These are phyloP conservation scores for Saccopteryx bilineata DNA, from an alignment of 2,113 vertebrate species.

Conservation along the genomic window DNA sequence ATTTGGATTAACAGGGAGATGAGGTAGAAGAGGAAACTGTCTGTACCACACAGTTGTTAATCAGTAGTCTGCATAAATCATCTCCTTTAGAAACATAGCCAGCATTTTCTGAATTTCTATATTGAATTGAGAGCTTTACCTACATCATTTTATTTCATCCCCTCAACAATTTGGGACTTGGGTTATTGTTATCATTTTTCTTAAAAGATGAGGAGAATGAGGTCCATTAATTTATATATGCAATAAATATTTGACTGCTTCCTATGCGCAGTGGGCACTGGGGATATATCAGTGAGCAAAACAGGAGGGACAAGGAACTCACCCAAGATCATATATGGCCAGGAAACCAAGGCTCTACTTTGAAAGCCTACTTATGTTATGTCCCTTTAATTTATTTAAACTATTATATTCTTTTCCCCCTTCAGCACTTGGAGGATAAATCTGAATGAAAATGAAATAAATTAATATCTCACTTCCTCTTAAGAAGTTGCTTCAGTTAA, in stretches of 20 bases:
- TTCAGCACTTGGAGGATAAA: neutral
- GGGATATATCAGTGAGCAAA: neutral
- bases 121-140: neutral
- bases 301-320: neutral
- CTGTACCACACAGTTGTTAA: neutral
- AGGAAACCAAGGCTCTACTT: neutral
- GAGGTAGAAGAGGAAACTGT: slow-evolving; percentile 6
- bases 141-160: slow-evolving; percentile 3
- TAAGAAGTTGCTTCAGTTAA: neutral
- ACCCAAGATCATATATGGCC: neutral
- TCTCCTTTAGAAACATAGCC: neutral
- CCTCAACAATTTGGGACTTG: neutral
- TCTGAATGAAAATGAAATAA: slow-evolving; percentile 25
- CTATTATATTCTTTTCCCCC: slow-evolving; percentile 10
- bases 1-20: too few species aligned
- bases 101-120: neutral
- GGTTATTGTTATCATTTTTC: neutral
- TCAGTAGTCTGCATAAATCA: neutral
- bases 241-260: slow-evolving; percentile 6
- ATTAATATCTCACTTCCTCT: neutral
- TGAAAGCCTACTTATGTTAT: neutral
- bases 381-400: neutral
- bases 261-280: neutral
- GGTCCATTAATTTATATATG: neutral
- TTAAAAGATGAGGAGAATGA: slow-evolving; percentile 26